Evolutionary conservation across 2,113 vertebrate genomes (phyloP).

Genomic region (Thunnus maccoyii): DNA sequence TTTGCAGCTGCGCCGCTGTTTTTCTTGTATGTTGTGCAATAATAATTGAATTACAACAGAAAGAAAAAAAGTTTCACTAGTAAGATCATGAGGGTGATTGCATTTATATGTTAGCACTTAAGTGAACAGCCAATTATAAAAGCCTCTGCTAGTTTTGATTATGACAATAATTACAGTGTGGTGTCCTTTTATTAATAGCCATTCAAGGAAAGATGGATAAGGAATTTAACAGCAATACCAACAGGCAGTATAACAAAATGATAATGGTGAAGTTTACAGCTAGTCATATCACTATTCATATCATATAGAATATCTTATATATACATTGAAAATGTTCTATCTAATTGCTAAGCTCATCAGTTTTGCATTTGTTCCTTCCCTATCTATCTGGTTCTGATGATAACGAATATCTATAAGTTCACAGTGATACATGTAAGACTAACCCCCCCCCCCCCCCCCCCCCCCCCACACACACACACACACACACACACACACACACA

Average conservation of each 20-base stretch:
- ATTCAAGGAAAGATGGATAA: neutral
- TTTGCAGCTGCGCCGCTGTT: conserved; percentile 37
- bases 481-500: neutral
- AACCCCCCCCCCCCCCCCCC: neutral
- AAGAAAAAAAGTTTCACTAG: neutral
- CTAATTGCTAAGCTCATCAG: conserved; percentile 2
- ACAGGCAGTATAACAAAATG: neutral
- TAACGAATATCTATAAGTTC: neutral
- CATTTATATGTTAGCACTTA: neutral
- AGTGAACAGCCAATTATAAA: neutral
- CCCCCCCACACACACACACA: neutral
- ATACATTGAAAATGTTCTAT: neutral
- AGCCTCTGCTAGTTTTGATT: neutral
- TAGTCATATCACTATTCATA: neutral
- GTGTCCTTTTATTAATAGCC: no score
- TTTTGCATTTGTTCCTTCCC: neutral
- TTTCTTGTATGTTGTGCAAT: conserved; percentile 3
- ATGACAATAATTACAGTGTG: neutral
- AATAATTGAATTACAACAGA: neutral
- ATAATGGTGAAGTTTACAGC: neutral
- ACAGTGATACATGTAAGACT: neutral
- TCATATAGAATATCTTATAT: no score
- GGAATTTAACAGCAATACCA: neutral
- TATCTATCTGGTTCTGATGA: neutral
- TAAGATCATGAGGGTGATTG: neutral